phyloP scores from a whole-genome alignment of 1,140 invertebrate genomes.

The Tachypleus tridentatus region DNA sequence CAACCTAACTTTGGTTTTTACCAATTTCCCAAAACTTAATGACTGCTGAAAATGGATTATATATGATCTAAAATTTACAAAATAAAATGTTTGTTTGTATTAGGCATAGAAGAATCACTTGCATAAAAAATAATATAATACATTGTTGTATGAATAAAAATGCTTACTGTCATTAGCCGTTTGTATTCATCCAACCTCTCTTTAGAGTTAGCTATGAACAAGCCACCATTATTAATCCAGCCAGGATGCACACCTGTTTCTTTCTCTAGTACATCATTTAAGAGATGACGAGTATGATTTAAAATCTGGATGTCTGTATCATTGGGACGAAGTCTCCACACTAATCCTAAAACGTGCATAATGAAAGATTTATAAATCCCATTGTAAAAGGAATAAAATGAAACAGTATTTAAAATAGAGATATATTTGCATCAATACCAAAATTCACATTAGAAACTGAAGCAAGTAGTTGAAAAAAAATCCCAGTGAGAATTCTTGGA shows the following conservation, averaged over 20 bases:
- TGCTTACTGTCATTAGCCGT: constrained; percentile 52
- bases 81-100: too few species aligned
- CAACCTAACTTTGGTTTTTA: too few species aligned
- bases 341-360: constrained; percentile 59
- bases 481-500: too few species aligned
- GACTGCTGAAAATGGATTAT: too few species aligned
- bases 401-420: not conserved
- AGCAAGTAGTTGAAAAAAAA: too few species aligned
- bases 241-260: constrained; percentile 69
- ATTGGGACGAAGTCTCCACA: constrained; percentile 66
- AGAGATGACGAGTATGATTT: constrained; percentile 49
- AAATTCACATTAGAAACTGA: too few species aligned
- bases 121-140: not conserved
- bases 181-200: constrained; percentile 68
- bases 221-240: constrained; percentile 74
- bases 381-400: not conserved
- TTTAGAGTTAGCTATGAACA: constrained; percentile 65
- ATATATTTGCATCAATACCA: too few species aligned
- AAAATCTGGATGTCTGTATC: constrained; percentile 70
- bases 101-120: not conserved
- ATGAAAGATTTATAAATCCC: not conserved
- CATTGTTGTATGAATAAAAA: constrained; percentile 11
- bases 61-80: too few species aligned
- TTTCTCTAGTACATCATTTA: constrained; percentile 49
- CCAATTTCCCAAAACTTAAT: too few species aligned